Evolutionary conservation across 2,888 invertebrate genomes (phyloP).

Genomic region (Aporophyla lueneburgensis): DNA sequence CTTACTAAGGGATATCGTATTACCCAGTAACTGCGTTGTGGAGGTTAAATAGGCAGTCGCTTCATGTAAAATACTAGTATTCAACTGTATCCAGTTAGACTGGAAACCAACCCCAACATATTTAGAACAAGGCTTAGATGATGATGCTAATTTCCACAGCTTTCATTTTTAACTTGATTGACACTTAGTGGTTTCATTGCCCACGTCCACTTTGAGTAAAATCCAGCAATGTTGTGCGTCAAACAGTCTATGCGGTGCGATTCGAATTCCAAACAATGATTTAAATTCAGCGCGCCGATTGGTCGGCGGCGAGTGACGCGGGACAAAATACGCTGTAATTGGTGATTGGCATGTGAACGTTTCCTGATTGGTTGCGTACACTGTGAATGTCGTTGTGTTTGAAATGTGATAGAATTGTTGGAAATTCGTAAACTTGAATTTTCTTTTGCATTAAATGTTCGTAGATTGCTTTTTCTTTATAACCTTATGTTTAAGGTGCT

Average conservation of each 20-base stretch:
- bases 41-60: no score
- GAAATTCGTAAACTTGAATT: background rate
- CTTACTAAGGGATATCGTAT: no score
- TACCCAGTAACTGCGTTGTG: no score
- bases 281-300: constrained; percentile 84
- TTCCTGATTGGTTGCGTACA: constrained; percentile 84
- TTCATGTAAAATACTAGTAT: no score
- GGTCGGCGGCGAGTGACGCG: constrained; percentile 79
- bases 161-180: background rate
- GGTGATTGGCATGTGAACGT: constrained; percentile 88
- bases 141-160: no score
- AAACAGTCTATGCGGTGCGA: constrained; percentile 62
- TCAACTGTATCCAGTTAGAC: no score
- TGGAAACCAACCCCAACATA: no score
- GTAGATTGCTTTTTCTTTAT: background rate
- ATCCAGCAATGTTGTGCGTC: constrained; percentile 32
- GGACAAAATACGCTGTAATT: constrained; percentile 88
- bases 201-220: background rate
- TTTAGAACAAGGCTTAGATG: no score
- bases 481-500: background rate
- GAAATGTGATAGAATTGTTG: constrained; percentile 70
- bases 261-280: constrained; percentile 80
- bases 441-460: background rate
- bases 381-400: constrained; percentile 69
- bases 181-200: background rate